Evolutionary conservation across 2,797 vertebrate genomes (phyloP), one percentile per base, ranked within the genome.

Genomic region (Pachyuromys duprasi): DNA sequence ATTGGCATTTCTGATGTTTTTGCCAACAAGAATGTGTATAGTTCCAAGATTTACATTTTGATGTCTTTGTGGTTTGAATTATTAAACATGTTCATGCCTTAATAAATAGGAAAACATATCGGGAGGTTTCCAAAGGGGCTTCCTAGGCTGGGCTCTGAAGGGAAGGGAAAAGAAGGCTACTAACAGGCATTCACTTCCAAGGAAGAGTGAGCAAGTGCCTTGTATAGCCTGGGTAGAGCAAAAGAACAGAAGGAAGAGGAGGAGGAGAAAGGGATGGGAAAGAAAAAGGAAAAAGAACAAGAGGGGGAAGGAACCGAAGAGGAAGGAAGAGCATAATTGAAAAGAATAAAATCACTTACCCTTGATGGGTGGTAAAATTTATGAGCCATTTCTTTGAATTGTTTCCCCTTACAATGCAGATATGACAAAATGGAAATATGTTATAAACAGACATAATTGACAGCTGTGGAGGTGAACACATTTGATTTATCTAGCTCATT

Each of bases 51-150:
- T 87, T 57, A 95, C 5, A 74, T 80, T 94, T 96, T 91, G 22
- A 17, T 95, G 0, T 94, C 42, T 95, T 96, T 91, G 67, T 91
- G 49, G 22, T 49, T 88, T 95, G 20, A 86, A 70, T 95, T 95
- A 89, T 90, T 96, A 80, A 94, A 83, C 7, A 86, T 88, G 36
- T 90, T 93, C 91, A 94, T 96, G 78, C 70, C 28, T 96, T 91
- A 95, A 88, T 96, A 82, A 95, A 83, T 93, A 79, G 14, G 36
- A 96, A 93, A 93, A 86, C 26, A 65, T 84, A 72, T 75, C 90
- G 74, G 78, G 65, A 93, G 14, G 2, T 33, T 80, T 63, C 26
- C 13, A 60, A 31, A 5, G 39, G 53, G 17, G 39, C 6, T 70
- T 15, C 18, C 24, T 2, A 8, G 20, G 31, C 33, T 31, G 60